Conservation (phyloP, 2,113 vertebrate species). For the Callospermophilus lateralis region DNA sequence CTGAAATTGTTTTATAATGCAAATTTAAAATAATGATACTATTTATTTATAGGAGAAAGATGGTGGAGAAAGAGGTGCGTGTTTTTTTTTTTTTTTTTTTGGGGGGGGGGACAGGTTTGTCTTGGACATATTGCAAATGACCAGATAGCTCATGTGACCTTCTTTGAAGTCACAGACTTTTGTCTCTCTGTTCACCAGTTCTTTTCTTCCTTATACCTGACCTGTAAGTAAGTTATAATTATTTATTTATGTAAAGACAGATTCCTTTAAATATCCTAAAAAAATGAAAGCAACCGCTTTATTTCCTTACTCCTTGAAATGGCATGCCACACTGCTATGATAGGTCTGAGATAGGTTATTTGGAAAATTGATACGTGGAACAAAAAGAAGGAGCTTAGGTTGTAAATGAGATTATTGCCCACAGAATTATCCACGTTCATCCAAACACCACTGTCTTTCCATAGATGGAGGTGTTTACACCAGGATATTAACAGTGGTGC, state of each 20-base stretch:
- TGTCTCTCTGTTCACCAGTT: neutral
- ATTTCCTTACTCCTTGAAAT: neutral
- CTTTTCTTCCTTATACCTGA: neutral
- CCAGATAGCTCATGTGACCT: neutral
- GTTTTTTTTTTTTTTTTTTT: no score
- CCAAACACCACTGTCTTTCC: neutral
- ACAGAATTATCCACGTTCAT: neutral
- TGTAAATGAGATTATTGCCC: no score
- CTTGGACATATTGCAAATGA: neutral
- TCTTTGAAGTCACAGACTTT: neutral
- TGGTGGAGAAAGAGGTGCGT: neutral
- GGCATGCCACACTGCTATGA: neutral
- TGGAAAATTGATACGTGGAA: neutral
- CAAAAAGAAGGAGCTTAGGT: neutral
- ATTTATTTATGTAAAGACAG: slow-evolving; percentile 1
- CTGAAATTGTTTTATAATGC: slow-evolving; percentile 40
- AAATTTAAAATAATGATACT: neutral
- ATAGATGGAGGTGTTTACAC: neutral
- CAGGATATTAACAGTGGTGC: neutral
- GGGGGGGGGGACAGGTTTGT: neutral
- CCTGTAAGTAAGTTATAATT: neutral
- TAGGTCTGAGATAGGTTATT: neutral
- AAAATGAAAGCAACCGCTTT: neutral
- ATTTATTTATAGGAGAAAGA: neutral
- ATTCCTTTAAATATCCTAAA: neutral